phyloP scores from a whole-genome alignment of 2,888 invertebrate genomes.

The Norana najaformis region DNA sequence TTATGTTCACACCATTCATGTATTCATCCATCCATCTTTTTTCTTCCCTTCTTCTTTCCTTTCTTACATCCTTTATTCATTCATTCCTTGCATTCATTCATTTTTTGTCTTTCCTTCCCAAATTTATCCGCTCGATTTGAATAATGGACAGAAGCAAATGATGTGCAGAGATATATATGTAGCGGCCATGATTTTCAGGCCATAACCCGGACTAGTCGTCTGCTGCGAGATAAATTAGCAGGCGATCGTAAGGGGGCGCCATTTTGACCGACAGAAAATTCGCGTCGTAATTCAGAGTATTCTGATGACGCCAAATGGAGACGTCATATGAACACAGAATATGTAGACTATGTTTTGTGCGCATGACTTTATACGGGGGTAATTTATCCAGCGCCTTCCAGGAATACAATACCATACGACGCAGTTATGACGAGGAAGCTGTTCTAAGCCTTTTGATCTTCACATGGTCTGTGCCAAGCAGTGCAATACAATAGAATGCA shows the following conservation, averaged over 20 bases:
- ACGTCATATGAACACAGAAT: not conserved
- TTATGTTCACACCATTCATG: not conserved
- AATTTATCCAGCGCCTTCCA: not conserved
- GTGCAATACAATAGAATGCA: not conserved
- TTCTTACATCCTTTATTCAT: not conserved
- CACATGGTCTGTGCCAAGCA: not conserved
- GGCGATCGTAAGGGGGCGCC: not conserved
- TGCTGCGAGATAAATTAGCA: not conserved
- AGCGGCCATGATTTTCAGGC: not conserved
- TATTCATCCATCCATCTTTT: not conserved
- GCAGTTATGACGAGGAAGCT: not conserved
- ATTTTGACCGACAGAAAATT: not conserved
- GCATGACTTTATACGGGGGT: not conserved
- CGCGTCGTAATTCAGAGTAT: not conserved
- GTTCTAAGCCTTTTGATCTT: not conserved
- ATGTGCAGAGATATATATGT: not conserved
- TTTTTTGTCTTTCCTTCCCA: not conserved
- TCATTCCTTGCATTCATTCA: not conserved
- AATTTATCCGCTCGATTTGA: not conserved
- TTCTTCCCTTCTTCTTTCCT: not conserved
- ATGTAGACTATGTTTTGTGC: not conserved
- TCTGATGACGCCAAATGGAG: conserved; percentile 13
- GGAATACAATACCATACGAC: not conserved
- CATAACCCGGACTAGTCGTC: not conserved
- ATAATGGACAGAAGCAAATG: not conserved